Percentiles rank a stretch among this genome's conserved stretches.
Conservation (phyloP, 2,797 vertebrate species). For the Aldrovandia affinis region DNA sequence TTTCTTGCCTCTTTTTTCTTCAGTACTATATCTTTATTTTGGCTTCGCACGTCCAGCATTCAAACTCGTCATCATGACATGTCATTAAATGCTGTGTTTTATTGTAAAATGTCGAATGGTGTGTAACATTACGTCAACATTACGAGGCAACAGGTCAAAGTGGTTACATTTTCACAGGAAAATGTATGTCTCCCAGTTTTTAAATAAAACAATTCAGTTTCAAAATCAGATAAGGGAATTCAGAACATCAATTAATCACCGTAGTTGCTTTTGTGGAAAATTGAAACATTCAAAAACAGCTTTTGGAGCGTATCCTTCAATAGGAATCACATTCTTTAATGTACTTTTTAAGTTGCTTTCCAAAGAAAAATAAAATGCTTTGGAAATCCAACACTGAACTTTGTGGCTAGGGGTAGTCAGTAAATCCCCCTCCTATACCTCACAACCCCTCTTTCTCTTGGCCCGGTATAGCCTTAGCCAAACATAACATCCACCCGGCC, state of each 20-base stretch:
- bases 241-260: neutral
- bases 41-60: conserved; percentile 17
- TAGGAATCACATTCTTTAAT: neutral
- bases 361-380: conserved; percentile 52
- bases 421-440: conserved; percentile 42
- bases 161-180: neutral
- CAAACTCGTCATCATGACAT: conserved; percentile 24
- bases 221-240: conserved; percentile 54
- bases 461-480: conserved; percentile 44
- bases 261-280: neutral
- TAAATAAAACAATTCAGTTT: neutral
- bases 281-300: neutral
- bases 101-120: too few species aligned
- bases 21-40: conserved; percentile 35
- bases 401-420: conserved; percentile 22
- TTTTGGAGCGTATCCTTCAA: neutral
- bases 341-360: conserved; percentile 34
- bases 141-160: neutral
- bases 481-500: conserved; percentile 58
- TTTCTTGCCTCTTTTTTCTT: too few species aligned
- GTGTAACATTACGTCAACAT: neutral
- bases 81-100: conserved; percentile 12
- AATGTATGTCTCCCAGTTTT: neutral
- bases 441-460: neutral
- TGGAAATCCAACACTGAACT: conserved; percentile 55